Conservation (phyloP, 2,113 vertebrate genomes). For the Chaenogobius annularis region DNA sequence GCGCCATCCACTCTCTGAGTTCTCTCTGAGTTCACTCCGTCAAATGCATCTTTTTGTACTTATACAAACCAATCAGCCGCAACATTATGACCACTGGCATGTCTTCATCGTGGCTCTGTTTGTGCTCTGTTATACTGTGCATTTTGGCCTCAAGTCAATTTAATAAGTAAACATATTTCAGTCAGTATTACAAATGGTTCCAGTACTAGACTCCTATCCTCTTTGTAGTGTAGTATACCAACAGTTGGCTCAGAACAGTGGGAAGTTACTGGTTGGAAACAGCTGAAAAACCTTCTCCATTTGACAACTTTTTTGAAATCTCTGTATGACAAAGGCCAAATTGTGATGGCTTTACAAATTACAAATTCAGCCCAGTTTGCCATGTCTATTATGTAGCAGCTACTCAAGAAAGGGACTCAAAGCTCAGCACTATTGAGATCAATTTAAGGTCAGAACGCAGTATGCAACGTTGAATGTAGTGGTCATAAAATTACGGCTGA, state of each 20-base stretch:
- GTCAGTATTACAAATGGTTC: neutral
- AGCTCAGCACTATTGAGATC: no score
- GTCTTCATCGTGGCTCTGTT: neutral
- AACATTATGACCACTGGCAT: constrained; percentile 1
- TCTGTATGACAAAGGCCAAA: no score
- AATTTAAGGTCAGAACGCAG: no score
- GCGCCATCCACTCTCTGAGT: constrained; percentile 15
- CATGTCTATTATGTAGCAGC: no score
- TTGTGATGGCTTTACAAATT: no score
- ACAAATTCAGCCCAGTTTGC: no score
- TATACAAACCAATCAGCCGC: neutral
- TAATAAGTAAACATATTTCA: neutral
- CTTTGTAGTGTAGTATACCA: neutral
- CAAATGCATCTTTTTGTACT: constrained; percentile 21
- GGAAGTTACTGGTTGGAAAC: no score
- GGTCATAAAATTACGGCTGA: neutral
- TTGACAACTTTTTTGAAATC: no score
- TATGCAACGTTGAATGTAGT: neutral
- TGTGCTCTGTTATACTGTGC: neutral
- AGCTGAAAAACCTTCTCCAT: no score
- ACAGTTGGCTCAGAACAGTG: no score
- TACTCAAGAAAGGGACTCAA: no score
- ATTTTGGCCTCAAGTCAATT: neutral
- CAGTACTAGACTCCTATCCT: neutral
- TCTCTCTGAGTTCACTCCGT: constrained; percentile 13